These are phyloP conservation scores for Astreopora myriophthalma DNA, from an alignment of 64 coral and sea anemone species.

Conservation along the genomic window DNA sequence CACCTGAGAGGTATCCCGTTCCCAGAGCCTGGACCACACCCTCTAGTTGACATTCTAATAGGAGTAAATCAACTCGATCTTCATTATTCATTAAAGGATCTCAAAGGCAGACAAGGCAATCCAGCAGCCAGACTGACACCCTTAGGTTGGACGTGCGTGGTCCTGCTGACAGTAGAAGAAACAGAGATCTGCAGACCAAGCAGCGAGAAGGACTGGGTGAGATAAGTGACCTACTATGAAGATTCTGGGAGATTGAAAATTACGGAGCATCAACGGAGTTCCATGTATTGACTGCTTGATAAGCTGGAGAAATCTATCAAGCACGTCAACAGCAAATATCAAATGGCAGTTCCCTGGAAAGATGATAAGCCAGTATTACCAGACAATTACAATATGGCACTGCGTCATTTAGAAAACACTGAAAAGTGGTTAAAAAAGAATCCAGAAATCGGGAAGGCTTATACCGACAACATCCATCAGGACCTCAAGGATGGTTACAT, in stretches of 20 bases:
- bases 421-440: conserved; percentile 26
- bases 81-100: no score
- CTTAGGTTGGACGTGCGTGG: no score
- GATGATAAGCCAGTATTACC: neutral
- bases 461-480: neutral
- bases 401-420: neutral
- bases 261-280: no score
- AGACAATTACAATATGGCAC: conserved; percentile 53
- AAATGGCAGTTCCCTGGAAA: conserved; percentile 42
- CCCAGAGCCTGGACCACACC: neutral
- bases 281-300: neutral
- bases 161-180: no score
- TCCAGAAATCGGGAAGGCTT: conserved; percentile 4
- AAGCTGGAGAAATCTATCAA: neutral
- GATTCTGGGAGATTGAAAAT: no score
- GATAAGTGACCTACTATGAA: no score
- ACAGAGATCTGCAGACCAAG: no score
- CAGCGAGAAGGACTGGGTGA: no score
- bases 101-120: no score
- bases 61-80: no score
- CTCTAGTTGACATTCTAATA: conserved; percentile 41
- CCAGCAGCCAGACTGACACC: no score
- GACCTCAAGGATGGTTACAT: neutral
- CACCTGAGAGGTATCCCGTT: conserved; percentile 18
- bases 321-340: no score